Conservation (phyloP, 2,113 vertebrate genomes). For the Gorsachius goisagi region DNA sequence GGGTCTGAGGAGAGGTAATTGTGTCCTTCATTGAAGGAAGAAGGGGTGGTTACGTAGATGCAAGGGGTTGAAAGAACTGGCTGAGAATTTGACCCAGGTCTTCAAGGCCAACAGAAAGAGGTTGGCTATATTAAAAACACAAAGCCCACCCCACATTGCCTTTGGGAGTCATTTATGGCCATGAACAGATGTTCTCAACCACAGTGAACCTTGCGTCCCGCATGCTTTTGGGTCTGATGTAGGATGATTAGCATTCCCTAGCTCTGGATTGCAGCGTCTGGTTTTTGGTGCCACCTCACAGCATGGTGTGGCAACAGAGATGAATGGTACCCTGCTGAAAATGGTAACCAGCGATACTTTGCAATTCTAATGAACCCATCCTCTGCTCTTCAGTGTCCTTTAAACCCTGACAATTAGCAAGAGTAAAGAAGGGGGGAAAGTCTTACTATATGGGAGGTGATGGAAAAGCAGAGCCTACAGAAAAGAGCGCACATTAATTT, state of each 20-base stretch:
- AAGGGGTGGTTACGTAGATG: not conserved
- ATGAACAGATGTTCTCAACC: not conserved
- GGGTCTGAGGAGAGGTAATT: not conserved
- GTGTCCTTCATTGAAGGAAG: not conserved
- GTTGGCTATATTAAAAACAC: not conserved
- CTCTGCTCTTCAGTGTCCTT: slow-evolving; percentile 38
- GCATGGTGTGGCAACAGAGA: slow-evolving; percentile 31
- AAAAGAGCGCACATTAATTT: not conserved
- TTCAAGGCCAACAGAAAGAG: not conserved
- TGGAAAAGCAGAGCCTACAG: not conserved
- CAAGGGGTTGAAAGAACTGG: not conserved
- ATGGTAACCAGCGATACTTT: not conserved
- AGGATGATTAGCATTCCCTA: slow-evolving; percentile 17
- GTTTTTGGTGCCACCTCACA: slow-evolving; percentile 41
- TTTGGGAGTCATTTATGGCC: not conserved
- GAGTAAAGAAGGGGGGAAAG: not conserved
- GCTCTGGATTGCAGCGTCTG: not conserved
- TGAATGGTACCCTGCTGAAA: slow-evolving; percentile 18
- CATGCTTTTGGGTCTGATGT: not conserved
- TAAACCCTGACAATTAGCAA: slow-evolving; percentile 18
- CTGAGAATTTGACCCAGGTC: not conserved
- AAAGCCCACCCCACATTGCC: not conserved
- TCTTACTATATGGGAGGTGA: not conserved
- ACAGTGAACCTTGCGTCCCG: not conserved
- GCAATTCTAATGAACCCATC: slow-evolving; percentile 52